These are phyloP conservation scores for Bombus turneri DNA, from an alignment of 1,140 invertebrate genomes.

Conservation along the genomic window DNA sequence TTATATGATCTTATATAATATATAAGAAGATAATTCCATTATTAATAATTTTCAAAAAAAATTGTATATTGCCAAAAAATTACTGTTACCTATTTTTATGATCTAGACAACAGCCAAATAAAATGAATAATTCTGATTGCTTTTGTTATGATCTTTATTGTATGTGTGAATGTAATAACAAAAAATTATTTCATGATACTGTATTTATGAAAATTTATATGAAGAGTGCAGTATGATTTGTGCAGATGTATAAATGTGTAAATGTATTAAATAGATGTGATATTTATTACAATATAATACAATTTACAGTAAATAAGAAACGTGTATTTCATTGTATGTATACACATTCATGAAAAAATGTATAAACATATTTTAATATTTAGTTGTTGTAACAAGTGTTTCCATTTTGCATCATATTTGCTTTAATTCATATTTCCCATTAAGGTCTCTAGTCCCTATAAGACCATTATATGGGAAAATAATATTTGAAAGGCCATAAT, in stretches of 20 bases:
- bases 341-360: constrained; percentile 5
- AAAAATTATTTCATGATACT: constrained; percentile 6
- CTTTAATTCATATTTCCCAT: constrained; percentile 69
- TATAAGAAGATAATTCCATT: constrained; percentile 15
- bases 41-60: neutral
- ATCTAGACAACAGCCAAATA: neutral
- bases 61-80: neutral
- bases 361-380: neutral
- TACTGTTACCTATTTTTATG: neutral
- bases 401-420: constrained; percentile 29
- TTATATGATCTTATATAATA: neutral
- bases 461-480: constrained; percentile 74
- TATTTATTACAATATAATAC: constrained; percentile 66
- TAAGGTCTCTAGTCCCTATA: constrained; percentile 65
- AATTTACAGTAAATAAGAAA: constrained; percentile 33
- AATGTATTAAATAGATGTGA: constrained; percentile 57
- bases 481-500: constrained; percentile 71
- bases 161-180: neutral
- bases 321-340: neutral
- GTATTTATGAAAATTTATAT: constrained; percentile 4
- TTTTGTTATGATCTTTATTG: constrained; percentile 24
- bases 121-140: constrained; percentile 3
- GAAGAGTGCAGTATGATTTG: constrained; percentile 19
- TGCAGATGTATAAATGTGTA: constrained; percentile 47
- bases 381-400: neutral